Base-by-base conservation (phyloP, 2,888 invertebrate species). In the Drosophila nigritarsus region DNA sequence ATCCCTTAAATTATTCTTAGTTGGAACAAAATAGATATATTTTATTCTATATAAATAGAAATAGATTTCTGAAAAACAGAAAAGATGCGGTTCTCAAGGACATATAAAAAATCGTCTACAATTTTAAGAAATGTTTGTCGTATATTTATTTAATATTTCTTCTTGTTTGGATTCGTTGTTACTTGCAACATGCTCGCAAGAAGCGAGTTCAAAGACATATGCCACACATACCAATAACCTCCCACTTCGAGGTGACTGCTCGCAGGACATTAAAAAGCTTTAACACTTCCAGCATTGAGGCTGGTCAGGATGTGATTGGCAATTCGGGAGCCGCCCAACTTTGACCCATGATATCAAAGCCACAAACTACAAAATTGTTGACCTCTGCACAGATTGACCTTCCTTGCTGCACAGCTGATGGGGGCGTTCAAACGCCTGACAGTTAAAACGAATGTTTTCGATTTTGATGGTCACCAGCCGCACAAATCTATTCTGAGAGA, bases 261-360 rank as follows among this genome's bases (percentile, higher is more conserved):
- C 80, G 51, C 29, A 45, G 38, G 48, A 59, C 18, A 58, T 18
- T 32, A 3, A 24, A 24, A 30, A 15, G 24, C 53, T 63, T 15
- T n/a, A 65, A 29, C 29, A 38, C 20, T 24, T 13, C 5, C 27
- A 32, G 13, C 29, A 32, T 74, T 83, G 84, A 42, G 81, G 65
- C 67, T 74, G 87, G 84, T 83, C 84, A 66, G 69, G 65, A 49
- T 40, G 50, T 50, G 65, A 66, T 60, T 27, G 65, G 20, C 18
- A 24, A 53, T 34, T 24, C 24, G 45, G 24, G 58, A 65, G 69
- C 50, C 75, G 70, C 70, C 85, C 82, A 83, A 87, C 82, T 83
- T 84, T 87, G 85, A 82, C 78, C 82, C 36, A 30, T 0, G 36
- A 20, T 40, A 36, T 40, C 24, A 38, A 38, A 42, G 58, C 18